These are phyloP conservation scores for Drosophila seclusa DNA, from an alignment of 2,888 invertebrate species.

Conservation along the genomic window DNA sequence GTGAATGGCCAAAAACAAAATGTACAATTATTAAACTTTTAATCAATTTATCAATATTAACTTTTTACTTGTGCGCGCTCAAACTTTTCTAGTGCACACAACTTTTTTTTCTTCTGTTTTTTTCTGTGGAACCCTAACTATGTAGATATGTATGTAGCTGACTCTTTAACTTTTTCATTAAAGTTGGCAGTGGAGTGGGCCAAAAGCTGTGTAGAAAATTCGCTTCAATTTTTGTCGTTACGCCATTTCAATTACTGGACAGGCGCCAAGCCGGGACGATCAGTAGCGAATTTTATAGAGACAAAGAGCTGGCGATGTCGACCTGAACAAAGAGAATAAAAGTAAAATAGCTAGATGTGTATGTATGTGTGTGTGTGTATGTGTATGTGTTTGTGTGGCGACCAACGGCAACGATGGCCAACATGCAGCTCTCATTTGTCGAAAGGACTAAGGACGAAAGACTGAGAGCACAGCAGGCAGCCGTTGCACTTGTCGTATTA, in stretches of 20 bases:
- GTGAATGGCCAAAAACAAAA: slow-evolving; percentile 54
- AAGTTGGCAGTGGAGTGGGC: slow-evolving; percentile 9
- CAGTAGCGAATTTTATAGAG: slow-evolving; percentile 75
- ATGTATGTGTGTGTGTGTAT: slow-evolving; percentile 1
- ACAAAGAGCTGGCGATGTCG: slow-evolving; percentile 57
- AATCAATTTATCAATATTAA: slow-evolving; percentile 82
- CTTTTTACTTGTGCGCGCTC: slow-evolving; percentile 61
- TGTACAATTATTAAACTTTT: slow-evolving; percentile 78
- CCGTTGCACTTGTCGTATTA: slow-evolving; percentile 78
- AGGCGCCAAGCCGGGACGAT: slow-evolving; percentile 72
- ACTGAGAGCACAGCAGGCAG: slow-evolving; percentile 35
- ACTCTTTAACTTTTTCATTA: slow-evolving; percentile 77
- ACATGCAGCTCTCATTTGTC: slow-evolving; percentile 80
- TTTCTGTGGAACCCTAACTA: slow-evolving; percentile 1
- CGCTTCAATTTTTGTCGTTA: slow-evolving; percentile 75
- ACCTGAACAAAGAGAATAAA: slow-evolving; percentile 72
- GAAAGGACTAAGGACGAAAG: slow-evolving; percentile 11
- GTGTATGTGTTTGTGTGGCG: slow-evolving; percentile 13
- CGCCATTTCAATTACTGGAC: slow-evolving; percentile 81
- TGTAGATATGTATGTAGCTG: slow-evolving; percentile 7
- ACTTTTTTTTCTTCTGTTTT: slow-evolving; percentile 17
- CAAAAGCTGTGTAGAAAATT: slow-evolving; percentile 47
- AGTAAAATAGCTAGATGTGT: slow-evolving; percentile 60
- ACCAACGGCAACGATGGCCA: slow-evolving; percentile 32
- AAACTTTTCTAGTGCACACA: slow-evolving; percentile 56